These are phyloP conservation scores for Galagoides demidoff DNA, from an alignment of 2,797 vertebrate species.

Conservation along the genomic window DNA sequence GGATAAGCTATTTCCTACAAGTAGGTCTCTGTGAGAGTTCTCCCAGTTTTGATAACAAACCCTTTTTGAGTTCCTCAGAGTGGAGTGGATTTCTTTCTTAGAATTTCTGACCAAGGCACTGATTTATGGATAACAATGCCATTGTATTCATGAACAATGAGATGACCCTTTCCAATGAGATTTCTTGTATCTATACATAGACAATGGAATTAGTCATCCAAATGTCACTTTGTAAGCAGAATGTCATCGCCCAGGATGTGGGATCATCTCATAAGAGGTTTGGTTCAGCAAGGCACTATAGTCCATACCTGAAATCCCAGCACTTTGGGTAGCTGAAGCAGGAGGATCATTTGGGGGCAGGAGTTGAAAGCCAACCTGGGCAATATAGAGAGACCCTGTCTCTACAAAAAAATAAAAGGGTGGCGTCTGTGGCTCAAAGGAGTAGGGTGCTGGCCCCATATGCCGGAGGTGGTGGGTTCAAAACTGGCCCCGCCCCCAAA, in stretches of 20 bases:
- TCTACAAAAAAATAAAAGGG: not conserved
- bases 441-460: too few relatives aligned
- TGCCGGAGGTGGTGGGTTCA: too few relatives aligned
- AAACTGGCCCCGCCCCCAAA: too few relatives aligned
- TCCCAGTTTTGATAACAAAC: not conserved
- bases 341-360: not conserved
- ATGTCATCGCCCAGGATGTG: not conserved
- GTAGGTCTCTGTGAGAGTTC: not conserved
- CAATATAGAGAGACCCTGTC: not conserved
- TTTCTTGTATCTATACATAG: not conserved
- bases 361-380: not conserved
- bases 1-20: not conserved
- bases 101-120: conserved; percentile 8
- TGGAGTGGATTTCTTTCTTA: not conserved
- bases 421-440: too few relatives aligned
- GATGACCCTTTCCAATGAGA: not conserved
- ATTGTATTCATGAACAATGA: not conserved
- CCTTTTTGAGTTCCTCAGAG: not conserved
- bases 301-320: not conserved
- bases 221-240: not conserved
- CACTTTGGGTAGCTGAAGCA: not conserved
- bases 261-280: not conserved
- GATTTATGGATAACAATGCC: conserved; percentile 32
- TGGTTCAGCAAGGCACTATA: not conserved
- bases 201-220: conserved; percentile 23